Evolutionary conservation across 2,797 vertebrate genomes (phyloP).

Genomic region (Cyprinodon diabolis): DNA sequence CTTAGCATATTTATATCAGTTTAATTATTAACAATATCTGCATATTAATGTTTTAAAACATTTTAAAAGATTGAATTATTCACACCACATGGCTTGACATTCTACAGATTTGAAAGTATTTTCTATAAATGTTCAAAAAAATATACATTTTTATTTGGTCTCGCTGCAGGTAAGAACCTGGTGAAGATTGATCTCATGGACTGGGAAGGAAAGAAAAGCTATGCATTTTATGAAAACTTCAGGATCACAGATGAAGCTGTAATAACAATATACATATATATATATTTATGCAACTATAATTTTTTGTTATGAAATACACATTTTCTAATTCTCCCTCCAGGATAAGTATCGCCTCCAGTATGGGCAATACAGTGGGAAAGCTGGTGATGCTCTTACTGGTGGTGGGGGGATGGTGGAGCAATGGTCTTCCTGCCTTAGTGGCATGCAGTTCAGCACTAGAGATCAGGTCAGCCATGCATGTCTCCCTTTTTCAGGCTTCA

Average conservation of each 20-base stretch:
- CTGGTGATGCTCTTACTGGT: constrained; percentile 87
- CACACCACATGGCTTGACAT: not conserved
- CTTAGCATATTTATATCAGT: not conserved
- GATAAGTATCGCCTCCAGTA: constrained; percentile 88
- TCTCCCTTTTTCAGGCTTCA: not conserved
- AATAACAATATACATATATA: constrained; percentile 14
- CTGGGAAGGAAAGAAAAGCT: constrained; percentile 84
- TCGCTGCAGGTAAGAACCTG: constrained; percentile 79
- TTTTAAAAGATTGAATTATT: not conserved
- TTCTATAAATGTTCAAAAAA: not conserved
- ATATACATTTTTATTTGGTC: not conserved
- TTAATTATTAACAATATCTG: not conserved
- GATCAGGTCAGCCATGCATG: constrained; percentile 73
- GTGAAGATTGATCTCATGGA: constrained; percentile 91
- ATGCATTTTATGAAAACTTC: constrained; percentile 88
- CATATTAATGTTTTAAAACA: not conserved
- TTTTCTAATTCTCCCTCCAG: constrained; percentile 62
- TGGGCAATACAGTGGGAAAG: constrained; percentile 85
- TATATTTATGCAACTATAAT: not conserved
- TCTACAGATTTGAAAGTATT: not conserved
- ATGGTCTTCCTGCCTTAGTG: constrained; percentile 87
- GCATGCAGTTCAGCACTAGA: constrained; percentile 90
- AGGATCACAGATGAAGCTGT: constrained; percentile 84
- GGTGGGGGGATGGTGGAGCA: constrained; percentile 83
- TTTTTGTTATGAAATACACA: not conserved